Base-by-base conservation (phyloP, 1,140 invertebrate genomes). In the Diorhabda sublineata region DNA sequence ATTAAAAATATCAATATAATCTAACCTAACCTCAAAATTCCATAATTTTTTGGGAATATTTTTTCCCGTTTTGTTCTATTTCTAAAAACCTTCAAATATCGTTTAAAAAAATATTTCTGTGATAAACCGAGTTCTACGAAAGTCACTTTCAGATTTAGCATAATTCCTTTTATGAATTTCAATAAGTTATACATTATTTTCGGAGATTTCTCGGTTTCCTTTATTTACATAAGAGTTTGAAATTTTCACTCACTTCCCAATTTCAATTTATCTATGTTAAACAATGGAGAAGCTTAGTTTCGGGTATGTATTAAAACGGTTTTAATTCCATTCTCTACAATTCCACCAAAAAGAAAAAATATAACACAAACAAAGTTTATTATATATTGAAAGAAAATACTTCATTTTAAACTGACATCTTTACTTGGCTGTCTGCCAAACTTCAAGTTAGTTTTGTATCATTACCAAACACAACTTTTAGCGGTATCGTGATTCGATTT, bases 151-250 rank as follows among this genome's bases (percentile, higher is more conserved):
- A 52, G 47, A 52, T 3, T 52, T 52, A n/a, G 47, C 59, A 59
- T 58, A 73, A 74, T 66, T 74, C 69, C 62, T 68, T 70, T 72
- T 75, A 75, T 75, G 74, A 75, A 75, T 75, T 75, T 75, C 72
- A 74, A 73, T 73, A 75, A 73, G 70, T 71, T 72, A 75, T 73
- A 73, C 73, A 75, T 75, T 75, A 74, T 75, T 75, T 75, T 71
- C 74, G 64, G 68, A 71, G 66, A 42, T 58, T 68, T 70, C 64
- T 26, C 26, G 26, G 26, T 26, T 67, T 73, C 69, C 70, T 69
- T 75, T 75, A 71, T 75, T 73, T 71, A 69, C 70, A 73, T 67
- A 72, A 58, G 71, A 75, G 72, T 71, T 74, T 73, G 67, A 73
- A 69, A 71, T 73, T 75, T 71, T 73, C 72, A 69, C 64, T 70